Evolutionary conservation across 2,888 invertebrate species (phyloP).

Genomic region (Diaphora mendica): DNA sequence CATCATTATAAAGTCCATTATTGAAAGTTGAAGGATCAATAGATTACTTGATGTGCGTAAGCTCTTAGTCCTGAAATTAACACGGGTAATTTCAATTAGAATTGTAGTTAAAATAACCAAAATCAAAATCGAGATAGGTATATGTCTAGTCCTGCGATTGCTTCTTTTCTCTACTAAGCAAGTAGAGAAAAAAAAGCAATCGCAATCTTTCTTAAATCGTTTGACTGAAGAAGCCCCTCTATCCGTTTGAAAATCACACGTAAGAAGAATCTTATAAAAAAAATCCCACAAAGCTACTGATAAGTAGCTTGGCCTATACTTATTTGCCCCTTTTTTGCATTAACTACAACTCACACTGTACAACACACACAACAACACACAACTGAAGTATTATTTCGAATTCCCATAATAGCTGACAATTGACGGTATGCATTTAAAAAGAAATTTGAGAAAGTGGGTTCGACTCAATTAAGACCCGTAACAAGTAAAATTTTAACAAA

Average conservation of each 20-base stretch:
- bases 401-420: background rate
- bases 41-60: constrained; percentile 93
- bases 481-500: too few relatives aligned
- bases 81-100: background rate
- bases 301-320: background rate
- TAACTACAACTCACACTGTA: too few relatives aligned
- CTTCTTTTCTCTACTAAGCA: too few relatives aligned
- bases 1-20: constrained; percentile 96
- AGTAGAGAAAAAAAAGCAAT: too few relatives aligned
- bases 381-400: background rate
- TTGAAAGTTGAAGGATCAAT: constrained; percentile 93
- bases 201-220: background rate
- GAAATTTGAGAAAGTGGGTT: background rate
- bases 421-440: background rate
- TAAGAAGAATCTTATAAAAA: background rate
- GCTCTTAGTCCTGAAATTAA: constrained; percentile 87
- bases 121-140: too few relatives aligned
- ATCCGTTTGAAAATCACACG: background rate
- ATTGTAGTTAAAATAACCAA: too few relatives aligned
- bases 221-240: background rate
- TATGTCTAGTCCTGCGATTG: too few relatives aligned
- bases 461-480: too few relatives aligned
- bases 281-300: too few relatives aligned
- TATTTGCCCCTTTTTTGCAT: too few relatives aligned
- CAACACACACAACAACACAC: too few relatives aligned